These are phyloP conservation scores for Motacilla tschutschensis DNA, from an alignment of 2,113 vertebrate species.

Conservation along the genomic window DNA sequence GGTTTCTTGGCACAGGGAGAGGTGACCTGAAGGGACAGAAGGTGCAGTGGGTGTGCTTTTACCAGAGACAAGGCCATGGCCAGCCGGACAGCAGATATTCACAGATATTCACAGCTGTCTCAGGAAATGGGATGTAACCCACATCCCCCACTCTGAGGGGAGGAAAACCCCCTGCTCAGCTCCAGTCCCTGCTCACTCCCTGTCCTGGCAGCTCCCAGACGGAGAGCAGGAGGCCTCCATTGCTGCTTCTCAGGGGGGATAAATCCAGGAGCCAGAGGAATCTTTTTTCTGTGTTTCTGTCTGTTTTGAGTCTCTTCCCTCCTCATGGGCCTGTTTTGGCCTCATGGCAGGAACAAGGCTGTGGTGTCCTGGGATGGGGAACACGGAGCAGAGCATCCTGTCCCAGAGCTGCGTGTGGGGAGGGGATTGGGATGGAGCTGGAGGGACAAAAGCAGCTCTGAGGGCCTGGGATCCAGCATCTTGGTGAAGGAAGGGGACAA, in stretches of 20 bases:
- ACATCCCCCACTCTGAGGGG: background rate
- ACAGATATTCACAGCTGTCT: background rate
- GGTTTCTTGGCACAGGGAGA: background rate
- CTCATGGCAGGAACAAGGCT: background rate
- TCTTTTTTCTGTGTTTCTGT: background rate
- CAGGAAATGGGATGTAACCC: background rate
- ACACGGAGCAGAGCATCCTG: rapidly evolving
- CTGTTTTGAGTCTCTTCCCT: background rate
- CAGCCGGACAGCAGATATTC: background rate
- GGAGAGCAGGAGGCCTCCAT: background rate
- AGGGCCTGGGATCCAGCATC: background rate
- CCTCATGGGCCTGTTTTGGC: rapidly evolving
- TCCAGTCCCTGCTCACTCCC: background rate
- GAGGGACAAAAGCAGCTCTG: background rate
- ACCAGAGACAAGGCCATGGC: background rate
- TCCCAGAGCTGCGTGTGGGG: background rate
- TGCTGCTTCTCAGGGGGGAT: background rate
- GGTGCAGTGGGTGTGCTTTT: background rate
- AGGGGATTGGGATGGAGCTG: background rate
- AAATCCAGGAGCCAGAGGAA: background rate
- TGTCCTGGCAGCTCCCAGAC: background rate
- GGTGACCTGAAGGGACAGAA: background rate
- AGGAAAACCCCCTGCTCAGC: background rate
- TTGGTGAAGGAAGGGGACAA: background rate
- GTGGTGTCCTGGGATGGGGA: background rate